phyloP scores from a whole-genome alignment of 2,888 invertebrate genomes.

The Dinocampus coccinellae region DNA sequence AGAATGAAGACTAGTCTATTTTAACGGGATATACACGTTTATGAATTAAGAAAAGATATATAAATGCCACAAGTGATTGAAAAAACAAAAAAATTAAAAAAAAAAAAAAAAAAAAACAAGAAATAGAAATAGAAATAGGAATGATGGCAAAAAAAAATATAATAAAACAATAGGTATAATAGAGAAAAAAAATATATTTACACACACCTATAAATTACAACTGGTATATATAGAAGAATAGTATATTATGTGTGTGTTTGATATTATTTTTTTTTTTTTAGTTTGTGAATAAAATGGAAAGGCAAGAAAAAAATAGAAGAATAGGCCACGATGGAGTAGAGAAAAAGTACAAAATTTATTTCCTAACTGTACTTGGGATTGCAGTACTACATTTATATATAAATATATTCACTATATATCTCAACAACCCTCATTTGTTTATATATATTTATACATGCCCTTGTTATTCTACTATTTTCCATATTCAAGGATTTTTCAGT shows the following conservation, averaged over 20 bases:
- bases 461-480: not conserved
- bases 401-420: not conserved
- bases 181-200: not conserved
- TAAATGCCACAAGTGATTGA: slow-evolving; percentile 45
- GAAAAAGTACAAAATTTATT: slow-evolving; percentile 52
- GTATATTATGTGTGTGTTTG: slow-evolving; percentile 38
- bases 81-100: slow-evolving; percentile 44
- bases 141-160: not conserved
- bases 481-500: not conserved
- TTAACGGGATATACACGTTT: slow-evolving; percentile 54
- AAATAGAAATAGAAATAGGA: not conserved
- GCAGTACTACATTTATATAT: too few relatives aligned
- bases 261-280: slow-evolving; percentile 47
- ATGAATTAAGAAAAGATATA: slow-evolving; percentile 20
- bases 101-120: not conserved
- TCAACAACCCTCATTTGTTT: not conserved
- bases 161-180: not conserved
- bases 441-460: not conserved
- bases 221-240: slow-evolving; percentile 10
- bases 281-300: slow-evolving; percentile 37
- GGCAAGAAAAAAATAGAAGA: slow-evolving; percentile 9
- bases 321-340: slow-evolving; percentile 29
- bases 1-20: slow-evolving; percentile 64
- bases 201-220: not conserved
- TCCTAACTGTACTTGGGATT: slow-evolving; percentile 43